Evolutionary conservation across 2,113 vertebrate genomes (phyloP).

Genomic region (Lepisosteus oculatus): DNA sequence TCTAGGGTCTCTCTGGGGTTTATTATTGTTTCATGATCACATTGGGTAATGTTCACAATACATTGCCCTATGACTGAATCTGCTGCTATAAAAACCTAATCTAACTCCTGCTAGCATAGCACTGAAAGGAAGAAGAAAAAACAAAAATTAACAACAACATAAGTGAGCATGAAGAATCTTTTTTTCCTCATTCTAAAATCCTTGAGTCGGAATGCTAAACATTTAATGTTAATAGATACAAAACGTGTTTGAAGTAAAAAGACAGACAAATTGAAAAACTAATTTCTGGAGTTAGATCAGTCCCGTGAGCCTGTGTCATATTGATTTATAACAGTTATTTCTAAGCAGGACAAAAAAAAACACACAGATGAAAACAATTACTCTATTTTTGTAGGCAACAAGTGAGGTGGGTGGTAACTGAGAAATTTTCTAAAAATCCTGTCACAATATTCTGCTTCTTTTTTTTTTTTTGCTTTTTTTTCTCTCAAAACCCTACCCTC

Average conservation of each 20-base stretch:
- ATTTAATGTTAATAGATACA: constrained; percentile 16
- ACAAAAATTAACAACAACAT: no score
- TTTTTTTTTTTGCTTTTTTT: constrained; percentile 27
- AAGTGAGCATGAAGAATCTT: neutral
- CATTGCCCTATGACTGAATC: no score
- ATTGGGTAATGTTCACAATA: no score
- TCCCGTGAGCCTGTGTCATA: constrained; percentile 52
- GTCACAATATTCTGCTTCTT: constrained; percentile 72
- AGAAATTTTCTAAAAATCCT: constrained; percentile 71
- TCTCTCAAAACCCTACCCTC: constrained; percentile 57
- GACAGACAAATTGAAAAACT: constrained; percentile 24
- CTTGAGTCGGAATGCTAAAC: neutral
- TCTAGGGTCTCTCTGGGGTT: no score
- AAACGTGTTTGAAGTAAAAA: constrained; percentile 28
- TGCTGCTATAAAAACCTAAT: no score
- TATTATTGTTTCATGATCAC: no score
- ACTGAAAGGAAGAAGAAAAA: no score
- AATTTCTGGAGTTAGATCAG: constrained; percentile 29
- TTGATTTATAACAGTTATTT: constrained; percentile 80
- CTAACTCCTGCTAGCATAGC: no score
- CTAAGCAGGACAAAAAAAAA: constrained; percentile 56
- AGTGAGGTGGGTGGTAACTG: constrained; percentile 84
- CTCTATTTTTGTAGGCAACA: constrained; percentile 84
- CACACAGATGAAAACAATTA: constrained; percentile 86
- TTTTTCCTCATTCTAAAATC: neutral